phyloP scores from a whole-genome alignment of 2,888 invertebrate genomes.

The Myathropa florea region DNA sequence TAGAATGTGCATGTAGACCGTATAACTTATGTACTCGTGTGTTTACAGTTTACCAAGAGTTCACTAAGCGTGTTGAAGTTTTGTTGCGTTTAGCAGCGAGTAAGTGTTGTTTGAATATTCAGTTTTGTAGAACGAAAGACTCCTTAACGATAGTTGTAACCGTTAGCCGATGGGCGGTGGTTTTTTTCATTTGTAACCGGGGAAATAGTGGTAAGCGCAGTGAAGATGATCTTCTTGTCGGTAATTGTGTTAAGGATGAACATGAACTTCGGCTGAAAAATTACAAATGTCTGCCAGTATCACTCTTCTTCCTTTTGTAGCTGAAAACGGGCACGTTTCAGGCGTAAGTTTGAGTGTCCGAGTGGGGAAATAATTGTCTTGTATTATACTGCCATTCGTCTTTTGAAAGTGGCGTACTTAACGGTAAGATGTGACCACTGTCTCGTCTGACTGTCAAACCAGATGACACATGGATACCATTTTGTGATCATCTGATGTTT shows the following conservation, averaged over 20 bases:
- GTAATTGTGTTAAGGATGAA: constrained; percentile 32
- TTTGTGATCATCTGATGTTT: too few relatives aligned
- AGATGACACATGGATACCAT: too few relatives aligned
- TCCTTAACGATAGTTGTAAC: not conserved
- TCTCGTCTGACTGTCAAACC: too few relatives aligned
- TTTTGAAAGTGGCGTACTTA: too few relatives aligned
- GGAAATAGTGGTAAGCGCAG: constrained; percentile 26
- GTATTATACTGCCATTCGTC: too few relatives aligned
- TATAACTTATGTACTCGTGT: constrained; percentile 6
- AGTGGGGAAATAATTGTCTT: too few relatives aligned
- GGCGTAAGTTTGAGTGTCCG: too few relatives aligned
- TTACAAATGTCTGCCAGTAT: too few relatives aligned
- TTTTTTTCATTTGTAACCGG: not conserved
- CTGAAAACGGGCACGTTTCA: too few relatives aligned
- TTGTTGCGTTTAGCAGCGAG: constrained; percentile 14
- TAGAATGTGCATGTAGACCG: constrained; percentile 23
- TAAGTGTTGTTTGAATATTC: constrained; percentile 26
- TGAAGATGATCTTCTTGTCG: constrained; percentile 15
- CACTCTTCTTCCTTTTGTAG: too few relatives aligned
- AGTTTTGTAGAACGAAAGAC: constrained; percentile 40
- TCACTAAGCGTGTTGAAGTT: constrained; percentile 19
- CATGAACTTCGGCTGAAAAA: too few relatives aligned
- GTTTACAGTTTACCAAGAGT: constrained; percentile 7
- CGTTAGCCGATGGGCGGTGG: not conserved
- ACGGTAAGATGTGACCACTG: too few relatives aligned